Base-by-base conservation (phyloP, 2,888 invertebrate species). In the Chaitophorus viminalis region DNA sequence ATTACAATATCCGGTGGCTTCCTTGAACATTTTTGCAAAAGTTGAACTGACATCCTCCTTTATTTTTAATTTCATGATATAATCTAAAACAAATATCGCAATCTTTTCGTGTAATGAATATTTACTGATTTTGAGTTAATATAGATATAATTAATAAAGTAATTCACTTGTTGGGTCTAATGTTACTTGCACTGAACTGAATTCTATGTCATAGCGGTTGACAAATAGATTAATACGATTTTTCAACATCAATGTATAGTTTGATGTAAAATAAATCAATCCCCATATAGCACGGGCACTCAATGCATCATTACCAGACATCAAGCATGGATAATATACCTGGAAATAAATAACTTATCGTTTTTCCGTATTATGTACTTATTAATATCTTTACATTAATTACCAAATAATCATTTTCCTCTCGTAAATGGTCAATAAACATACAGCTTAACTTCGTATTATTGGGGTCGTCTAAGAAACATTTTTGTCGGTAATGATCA, bases 161-260 rank as follows among this genome's bases (percentile, higher is more conserved):
- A 52, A 91, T 92, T 92, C 91, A 95, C 96, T 95, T 83, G 95
- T 94, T 93, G 95, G 94, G 90, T 96, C 96, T 82, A 97, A 92
- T 92, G 94, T 94, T 0, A 96, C 93, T 90, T 93, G 93, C 77
- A 97, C 92, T 89, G 94, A 94, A 90, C 95, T 94, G 39, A 46
- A 74, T 0, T 89, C 84, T 29, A 89, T 46, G 76, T 83, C 86
- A 33, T 79, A 70, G 31, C 92, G 91, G 18, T 93, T 93, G 0
- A 93, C 93, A 39, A 72, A 65, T 17, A 46, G 92, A 3, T 94
- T 92, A 0, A 95, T 90, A 17, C 95, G 92, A 36, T 91, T 91
- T 83, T 93, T 92, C 76, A 95, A 92, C 0, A 94, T 94, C 14
- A 91, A 91, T 0, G 96, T 95, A 91, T 96, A 98, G 92, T 97